These are phyloP conservation scores for Nycticryphes semicollaris DNA, from an alignment of 2,113 vertebrate species.

Conservation along the genomic window DNA sequence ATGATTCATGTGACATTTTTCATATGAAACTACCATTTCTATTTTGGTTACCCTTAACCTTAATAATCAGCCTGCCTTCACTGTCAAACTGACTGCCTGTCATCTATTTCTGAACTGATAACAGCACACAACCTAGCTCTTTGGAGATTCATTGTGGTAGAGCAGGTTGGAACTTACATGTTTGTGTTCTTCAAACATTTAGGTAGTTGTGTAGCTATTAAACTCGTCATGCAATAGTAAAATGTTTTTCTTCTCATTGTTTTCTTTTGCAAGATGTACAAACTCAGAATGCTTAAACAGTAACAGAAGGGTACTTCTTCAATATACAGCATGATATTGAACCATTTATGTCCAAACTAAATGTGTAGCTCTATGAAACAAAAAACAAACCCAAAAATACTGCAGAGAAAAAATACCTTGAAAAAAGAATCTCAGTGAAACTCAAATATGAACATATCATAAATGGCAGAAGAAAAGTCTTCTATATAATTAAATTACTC, in stretches of 20 bases:
- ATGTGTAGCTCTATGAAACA: neutral
- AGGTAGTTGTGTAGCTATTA: neutral
- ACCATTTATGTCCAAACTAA: neutral
- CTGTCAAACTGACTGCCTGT: neutral
- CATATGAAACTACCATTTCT: neutral
- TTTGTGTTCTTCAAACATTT: neutral
- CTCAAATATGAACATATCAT: neutral
- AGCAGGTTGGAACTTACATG: neutral
- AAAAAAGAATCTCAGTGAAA: neutral
- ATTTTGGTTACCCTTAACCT: neutral
- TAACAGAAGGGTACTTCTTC: neutral
- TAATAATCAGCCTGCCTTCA: neutral
- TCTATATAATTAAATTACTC: neutral
- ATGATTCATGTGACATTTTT: neutral
- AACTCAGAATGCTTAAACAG: neutral
- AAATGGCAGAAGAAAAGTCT: neutral
- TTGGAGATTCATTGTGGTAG: neutral
- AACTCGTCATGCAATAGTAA: neutral
- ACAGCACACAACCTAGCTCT: neutral
- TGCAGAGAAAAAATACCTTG: neutral
- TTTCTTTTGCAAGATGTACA: neutral
- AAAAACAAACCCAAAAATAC: neutral
- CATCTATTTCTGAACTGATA: neutral
- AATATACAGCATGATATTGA: neutral
- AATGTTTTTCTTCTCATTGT: neutral